These are phyloP conservation scores for Aplysina aerophoba DNA, from an alignment of 37 sponge, comb jelly and placozoan genomes.

Conservation along the genomic window DNA sequence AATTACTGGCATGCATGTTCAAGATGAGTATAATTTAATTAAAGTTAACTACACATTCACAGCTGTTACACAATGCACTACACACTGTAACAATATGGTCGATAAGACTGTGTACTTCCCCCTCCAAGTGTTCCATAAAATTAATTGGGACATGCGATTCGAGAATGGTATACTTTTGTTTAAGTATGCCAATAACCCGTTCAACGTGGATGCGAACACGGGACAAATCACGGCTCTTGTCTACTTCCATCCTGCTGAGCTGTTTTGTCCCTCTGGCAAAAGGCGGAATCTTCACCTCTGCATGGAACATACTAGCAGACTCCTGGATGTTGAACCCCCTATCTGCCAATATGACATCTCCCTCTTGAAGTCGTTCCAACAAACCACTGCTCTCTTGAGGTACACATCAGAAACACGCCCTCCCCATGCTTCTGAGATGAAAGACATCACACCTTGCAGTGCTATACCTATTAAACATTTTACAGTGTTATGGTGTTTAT, in stretches of 20 bases:
- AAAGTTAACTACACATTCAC: background rate
- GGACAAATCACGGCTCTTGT: slow-evolving; percentile 49
- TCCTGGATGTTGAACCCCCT: slow-evolving; percentile 62
- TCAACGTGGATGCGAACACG: slow-evolving; percentile 52
- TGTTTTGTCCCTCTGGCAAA: slow-evolving; percentile 60
- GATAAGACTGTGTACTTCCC: background rate
- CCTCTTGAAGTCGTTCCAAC: background rate
- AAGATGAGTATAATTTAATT: too few relatives aligned
- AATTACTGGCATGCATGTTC: too few relatives aligned
- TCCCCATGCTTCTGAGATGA: slow-evolving; percentile 47
- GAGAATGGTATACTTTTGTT: slow-evolving; percentile 61
- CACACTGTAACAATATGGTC: background rate
- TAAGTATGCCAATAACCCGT: slow-evolving; percentile 59
- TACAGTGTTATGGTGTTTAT: slow-evolving; percentile 57
- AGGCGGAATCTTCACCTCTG: slow-evolving; percentile 59
- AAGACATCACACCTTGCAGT: slow-evolving; percentile 64
- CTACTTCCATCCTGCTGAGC: slow-evolving; percentile 41
- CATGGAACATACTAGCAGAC: slow-evolving; percentile 16
- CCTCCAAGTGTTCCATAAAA: background rate
- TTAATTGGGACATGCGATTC: slow-evolving; percentile 24
- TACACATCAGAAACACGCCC: slow-evolving; percentile 60
- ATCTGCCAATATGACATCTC: slow-evolving; percentile 60
- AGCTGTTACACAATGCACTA: background rate
- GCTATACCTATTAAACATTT: slow-evolving; percentile 53
- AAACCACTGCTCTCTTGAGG: too few relatives aligned